Conservation (phyloP, 2,888 invertebrate genomes). For the Antheraea yamamai region DNA sequence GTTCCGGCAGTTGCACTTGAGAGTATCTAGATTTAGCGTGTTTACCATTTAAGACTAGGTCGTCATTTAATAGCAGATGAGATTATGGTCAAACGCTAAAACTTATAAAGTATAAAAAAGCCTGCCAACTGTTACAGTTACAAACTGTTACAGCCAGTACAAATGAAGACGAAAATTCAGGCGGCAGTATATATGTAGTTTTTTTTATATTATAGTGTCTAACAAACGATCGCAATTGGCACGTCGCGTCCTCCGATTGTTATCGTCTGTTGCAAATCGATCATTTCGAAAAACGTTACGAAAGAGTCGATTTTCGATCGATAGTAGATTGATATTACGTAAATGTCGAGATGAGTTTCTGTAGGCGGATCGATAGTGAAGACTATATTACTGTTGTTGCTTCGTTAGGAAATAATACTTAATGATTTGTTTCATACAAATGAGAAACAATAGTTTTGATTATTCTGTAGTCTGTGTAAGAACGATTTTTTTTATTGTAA, state of each 20-base stretch:
- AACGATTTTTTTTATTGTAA: neutral
- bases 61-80: no score
- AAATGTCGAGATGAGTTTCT: slow-evolving; percentile 42
- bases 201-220: neutral
- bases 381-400: neutral
- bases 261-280: slow-evolving; percentile 32
- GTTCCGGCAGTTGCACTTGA: no score
- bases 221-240: neutral
- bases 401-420: neutral
- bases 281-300: slow-evolving; percentile 46
- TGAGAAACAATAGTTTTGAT: neutral
- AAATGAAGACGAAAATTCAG: no score
- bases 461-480: neutral
- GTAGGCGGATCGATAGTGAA: slow-evolving; percentile 28
- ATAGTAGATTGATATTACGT: slow-evolving; percentile 48
- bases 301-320: slow-evolving; percentile 48
- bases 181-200: no score
- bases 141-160: no score
- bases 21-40: no score
- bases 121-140: no score
- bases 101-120: no score
- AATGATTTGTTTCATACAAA: neutral
- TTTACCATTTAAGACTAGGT: no score
- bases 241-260: slow-evolving; percentile 32
- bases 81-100: no score